Conservation (phyloP, 2,113 vertebrate genomes). For the Machaerirhynchus nigripectus region DNA sequence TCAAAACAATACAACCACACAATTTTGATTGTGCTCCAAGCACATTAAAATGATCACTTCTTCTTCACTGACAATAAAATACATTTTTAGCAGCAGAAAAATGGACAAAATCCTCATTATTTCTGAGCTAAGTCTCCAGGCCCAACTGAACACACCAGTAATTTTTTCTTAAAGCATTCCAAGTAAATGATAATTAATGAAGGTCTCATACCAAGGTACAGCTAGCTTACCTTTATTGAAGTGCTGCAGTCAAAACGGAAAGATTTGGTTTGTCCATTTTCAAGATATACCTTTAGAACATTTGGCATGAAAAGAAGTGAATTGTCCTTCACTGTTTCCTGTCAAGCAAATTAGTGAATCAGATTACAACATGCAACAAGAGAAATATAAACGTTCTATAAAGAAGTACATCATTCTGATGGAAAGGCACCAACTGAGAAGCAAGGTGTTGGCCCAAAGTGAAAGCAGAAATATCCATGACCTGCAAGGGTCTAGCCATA, state of each 20-base stretch:
- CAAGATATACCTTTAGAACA: slow-evolving; percentile 98
- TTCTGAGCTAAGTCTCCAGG: not conserved
- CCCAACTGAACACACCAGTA: not conserved
- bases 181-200: not conserved
- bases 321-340: slow-evolving; percentile 98
- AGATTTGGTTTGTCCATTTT: slow-evolving; percentile 98
- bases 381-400: not conserved
- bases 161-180: not conserved
- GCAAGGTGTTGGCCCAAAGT: not conserved
- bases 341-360: slow-evolving; percentile 19
- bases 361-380: slow-evolving; percentile 14
- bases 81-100: not conserved
- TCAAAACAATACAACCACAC: not conserved
- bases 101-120: not conserved
- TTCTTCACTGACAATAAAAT: not conserved
- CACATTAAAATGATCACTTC: slow-evolving; percentile 30
- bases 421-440: not conserved
- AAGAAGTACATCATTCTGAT: not conserved
- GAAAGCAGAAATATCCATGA: not conserved
- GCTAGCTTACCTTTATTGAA: slow-evolving; percentile 90
- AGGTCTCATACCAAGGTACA: not conserved
- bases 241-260: slow-evolving; percentile 97
- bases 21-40: slow-evolving; percentile 45
- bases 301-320: slow-evolving; percentile 99
- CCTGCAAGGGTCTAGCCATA: not conserved